Conservation (phyloP, 2,113 vertebrate genomes). For the Indri indri region DNA sequence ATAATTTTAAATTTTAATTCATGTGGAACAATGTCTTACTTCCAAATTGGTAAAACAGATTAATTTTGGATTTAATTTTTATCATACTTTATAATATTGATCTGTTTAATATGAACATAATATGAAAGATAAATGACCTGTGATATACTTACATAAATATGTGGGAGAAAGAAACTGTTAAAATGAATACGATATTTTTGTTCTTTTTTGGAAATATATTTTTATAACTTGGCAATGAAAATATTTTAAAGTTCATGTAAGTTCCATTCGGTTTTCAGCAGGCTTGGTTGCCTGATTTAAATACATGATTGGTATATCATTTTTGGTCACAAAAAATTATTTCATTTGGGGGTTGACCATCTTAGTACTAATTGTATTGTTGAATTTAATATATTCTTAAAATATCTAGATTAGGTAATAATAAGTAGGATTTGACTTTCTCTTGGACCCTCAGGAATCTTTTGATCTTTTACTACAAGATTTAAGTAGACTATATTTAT, state of each 20-base stretch:
- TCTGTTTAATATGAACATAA: conserved; percentile 26
- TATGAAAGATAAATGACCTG: not conserved
- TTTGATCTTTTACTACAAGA: conserved; percentile 62
- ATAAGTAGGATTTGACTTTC: conserved; percentile 54
- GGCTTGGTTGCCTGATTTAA: conserved; percentile 19
- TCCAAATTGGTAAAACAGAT: conserved; percentile 22
- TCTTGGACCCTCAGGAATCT: conserved; percentile 58
- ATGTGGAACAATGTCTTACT: not conserved
- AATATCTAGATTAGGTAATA: not conserved
- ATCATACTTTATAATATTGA: not conserved
- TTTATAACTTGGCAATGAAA: conserved; percentile 3
- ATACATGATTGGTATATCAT: not conserved
- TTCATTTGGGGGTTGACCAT: not conserved
- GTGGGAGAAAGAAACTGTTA: not conserved
- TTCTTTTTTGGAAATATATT: not conserved
- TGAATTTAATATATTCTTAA: conserved; percentile 30
- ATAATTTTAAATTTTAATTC: conserved; percentile 15
- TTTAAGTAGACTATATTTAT: conserved; percentile 66
- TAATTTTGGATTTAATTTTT: conserved; percentile 22
- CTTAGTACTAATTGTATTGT: not conserved
- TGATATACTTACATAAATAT: conserved; percentile 27
- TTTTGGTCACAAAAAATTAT: conserved; percentile 23
- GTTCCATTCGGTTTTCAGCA: not conserved
- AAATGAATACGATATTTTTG: not conserved
- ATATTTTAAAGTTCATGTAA: not conserved